A percentile compares a stretch with the other conserved stretches of the same genome.
These are phyloP conservation scores for Apis laboriosa DNA, from an alignment of 1,140 invertebrate genomes.

Conservation along the genomic window DNA sequence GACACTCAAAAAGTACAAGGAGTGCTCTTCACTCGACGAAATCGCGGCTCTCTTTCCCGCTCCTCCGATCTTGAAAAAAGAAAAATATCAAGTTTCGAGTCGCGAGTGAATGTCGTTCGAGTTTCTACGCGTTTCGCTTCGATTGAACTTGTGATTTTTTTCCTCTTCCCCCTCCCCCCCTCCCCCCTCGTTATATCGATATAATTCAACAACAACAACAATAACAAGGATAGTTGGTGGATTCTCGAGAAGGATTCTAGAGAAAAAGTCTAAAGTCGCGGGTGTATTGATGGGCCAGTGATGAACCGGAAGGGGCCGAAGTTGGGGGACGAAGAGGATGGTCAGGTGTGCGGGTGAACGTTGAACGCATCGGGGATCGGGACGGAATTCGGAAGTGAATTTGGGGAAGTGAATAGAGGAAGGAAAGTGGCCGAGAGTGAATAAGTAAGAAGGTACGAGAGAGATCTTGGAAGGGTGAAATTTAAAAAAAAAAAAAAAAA, in stretches of 20 bases:
- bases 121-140: too few species aligned
- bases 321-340: not conserved
- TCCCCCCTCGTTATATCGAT: too few species aligned
- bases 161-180: too few species aligned
- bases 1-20: constrained; percentile 77
- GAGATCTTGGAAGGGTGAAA: not conserved
- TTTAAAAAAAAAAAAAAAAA: constrained; percentile 6
- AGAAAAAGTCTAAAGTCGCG: not conserved
- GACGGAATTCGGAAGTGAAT: not conserved
- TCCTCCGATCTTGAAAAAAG: not conserved
- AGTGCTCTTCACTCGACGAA: constrained; percentile 57
- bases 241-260: too few species aligned
- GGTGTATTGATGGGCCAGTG: not conserved
- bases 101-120: too few species aligned
- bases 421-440: constrained; percentile 25
- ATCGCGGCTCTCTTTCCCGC: not conserved
- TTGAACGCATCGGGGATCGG: too few species aligned
- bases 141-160: too few species aligned
- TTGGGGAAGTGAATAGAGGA: not conserved
- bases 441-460: constrained; percentile 35
- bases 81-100: too few species aligned
- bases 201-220: too few species aligned
- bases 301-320: not conserved
- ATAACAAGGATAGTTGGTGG: too few species aligned
- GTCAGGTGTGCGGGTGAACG: constrained; percentile 14